These are phyloP conservation scores for Caenorhabditis plicata DNA, from an alignment of 2,888 invertebrate genomes.

Conservation along the genomic window DNA sequence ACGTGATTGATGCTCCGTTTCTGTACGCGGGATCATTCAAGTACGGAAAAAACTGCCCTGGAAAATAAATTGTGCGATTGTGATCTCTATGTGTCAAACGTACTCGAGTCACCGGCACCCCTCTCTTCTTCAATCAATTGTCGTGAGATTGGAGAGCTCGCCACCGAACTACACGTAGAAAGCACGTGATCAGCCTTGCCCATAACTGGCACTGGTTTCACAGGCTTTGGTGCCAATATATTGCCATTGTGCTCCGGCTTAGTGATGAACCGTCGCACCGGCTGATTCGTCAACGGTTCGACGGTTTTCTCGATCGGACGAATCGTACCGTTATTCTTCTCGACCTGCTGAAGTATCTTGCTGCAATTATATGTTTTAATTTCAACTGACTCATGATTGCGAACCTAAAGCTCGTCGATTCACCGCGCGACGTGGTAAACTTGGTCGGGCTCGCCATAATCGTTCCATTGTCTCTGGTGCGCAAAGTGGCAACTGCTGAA, in stretches of 20 bases:
- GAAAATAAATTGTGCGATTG: too few relatives aligned
- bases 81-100: too few relatives aligned
- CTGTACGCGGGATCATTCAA: too few relatives aligned
- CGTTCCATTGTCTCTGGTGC: constrained; percentile 21
- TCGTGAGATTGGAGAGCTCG: constrained; percentile 37
- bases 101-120: too few relatives aligned
- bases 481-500: constrained; percentile 19
- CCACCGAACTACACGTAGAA: constrained; percentile 34
- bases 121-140: constrained; percentile 25
- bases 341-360: constrained; percentile 17
- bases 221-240: constrained; percentile 49
- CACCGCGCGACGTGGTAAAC: constrained; percentile 46
- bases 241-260: constrained; percentile 9
- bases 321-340: constrained; percentile 7
- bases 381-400: neutral
- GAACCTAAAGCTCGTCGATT: constrained; percentile 44
- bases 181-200: constrained; percentile 22
- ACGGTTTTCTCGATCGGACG: too few relatives aligned
- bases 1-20: constrained; percentile 1
- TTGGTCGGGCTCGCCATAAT: constrained; percentile 49
- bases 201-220: constrained; percentile 33
- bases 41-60: too few relatives aligned
- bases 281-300: constrained; percentile 1
- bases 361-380: constrained; percentile 3
- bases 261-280: constrained; percentile 3